Conservation (phyloP, 2,113 vertebrate genomes). For the Sciurus niger region DNA sequence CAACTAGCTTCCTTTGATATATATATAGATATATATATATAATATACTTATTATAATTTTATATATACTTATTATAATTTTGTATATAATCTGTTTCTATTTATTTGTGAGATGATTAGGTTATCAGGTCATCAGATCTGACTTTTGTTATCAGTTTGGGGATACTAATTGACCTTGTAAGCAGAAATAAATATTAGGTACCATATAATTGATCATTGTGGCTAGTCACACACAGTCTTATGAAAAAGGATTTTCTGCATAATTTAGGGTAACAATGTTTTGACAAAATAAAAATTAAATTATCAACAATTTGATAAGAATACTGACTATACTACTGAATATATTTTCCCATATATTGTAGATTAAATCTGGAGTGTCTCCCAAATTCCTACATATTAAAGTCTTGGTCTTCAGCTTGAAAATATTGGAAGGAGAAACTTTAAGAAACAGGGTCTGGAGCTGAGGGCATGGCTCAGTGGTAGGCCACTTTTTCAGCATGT, state of each 20-base stretch:
- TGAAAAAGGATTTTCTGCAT: background rate
- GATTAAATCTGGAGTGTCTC: background rate
- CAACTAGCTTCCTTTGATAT: background rate
- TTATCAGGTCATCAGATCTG: slow-evolving; percentile 47
- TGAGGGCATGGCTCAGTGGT: background rate
- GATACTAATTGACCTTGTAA: background rate
- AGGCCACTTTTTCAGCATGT: background rate
- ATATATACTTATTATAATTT: no score
- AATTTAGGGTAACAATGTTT: background rate
- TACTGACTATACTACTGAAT: background rate
- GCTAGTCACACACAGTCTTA: background rate
- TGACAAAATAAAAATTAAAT: background rate
- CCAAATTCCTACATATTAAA: background rate
- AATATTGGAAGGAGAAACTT: background rate
- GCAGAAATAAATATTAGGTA: background rate
- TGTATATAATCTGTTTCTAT: background rate
- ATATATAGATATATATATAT: background rate
- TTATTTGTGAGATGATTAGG: background rate
- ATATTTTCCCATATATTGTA: background rate
- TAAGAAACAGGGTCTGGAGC: no score
- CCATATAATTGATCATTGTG: background rate
- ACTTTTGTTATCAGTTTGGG: background rate
- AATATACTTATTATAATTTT: background rate
- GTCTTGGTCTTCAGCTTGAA: background rate
- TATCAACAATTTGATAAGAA: background rate